Evolutionary conservation across 2,113 vertebrate genomes (phyloP).

Genomic region (Thamnaconus septentrionalis): DNA sequence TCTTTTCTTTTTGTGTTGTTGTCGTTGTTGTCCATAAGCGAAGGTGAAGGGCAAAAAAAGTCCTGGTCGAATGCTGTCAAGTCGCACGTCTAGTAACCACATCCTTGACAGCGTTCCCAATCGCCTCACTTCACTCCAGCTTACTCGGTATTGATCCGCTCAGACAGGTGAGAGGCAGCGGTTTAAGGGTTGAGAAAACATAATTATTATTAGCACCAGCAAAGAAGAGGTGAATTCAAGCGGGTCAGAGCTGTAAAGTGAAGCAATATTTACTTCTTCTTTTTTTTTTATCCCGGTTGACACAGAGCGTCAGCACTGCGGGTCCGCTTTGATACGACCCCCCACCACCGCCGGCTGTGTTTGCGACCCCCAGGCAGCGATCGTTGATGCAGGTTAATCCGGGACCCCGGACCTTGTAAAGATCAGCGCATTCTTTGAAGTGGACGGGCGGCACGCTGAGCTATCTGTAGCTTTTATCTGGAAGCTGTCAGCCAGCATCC

Average conservation of each 20-base stretch:
- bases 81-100: constrained; percentile 9
- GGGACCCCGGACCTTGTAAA: constrained; percentile 27
- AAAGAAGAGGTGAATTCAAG: background rate
- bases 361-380: background rate
- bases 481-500: constrained; percentile 17
- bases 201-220: constrained; percentile 21
- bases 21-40: constrained; percentile 5
- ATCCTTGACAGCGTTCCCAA: constrained; percentile 29
- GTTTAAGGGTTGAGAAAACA: constrained; percentile 39
- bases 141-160: constrained; percentile 50
- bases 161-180: constrained; percentile 10
- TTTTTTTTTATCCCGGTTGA: constrained; percentile 2
- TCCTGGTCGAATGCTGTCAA: constrained; percentile 30
- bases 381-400: constrained; percentile 31
- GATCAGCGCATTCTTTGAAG: constrained; percentile 44
- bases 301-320: constrained; percentile 15
- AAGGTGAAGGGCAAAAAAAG: constrained; percentile 22
- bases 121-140: constrained; percentile 19
- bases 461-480: constrained; percentile 36
- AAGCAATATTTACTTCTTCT: constrained; percentile 40
- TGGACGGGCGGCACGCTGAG: constrained; percentile 31
- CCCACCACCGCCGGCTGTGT: constrained; percentile 5
- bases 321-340: constrained; percentile 35
- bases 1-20: background rate
- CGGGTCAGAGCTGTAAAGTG: background rate